Evolutionary conservation across 2,113 vertebrate genomes (phyloP), one percentile per base, ranked within the genome.

Genomic region (Pterophyllum scalare): DNA sequence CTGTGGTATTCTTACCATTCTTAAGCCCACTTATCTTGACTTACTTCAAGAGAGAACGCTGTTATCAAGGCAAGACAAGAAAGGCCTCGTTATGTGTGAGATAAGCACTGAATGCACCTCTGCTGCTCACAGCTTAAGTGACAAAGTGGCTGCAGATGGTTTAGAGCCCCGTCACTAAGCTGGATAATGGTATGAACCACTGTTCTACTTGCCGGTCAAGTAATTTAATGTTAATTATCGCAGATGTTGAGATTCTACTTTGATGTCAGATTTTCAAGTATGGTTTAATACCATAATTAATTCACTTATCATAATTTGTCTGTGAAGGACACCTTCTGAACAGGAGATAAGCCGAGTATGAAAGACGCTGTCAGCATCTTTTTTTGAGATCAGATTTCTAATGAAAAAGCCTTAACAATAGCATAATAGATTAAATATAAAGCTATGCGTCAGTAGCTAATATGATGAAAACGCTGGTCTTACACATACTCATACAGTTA

Each of bases 71-170:
- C 40, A 80, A 65, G 24, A 81, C 20, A 70, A 76, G 17, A 26
- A 54, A 43, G 12, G 62, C 2, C 2, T 15, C 17, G 2, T n/a
- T 31, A 19, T 62, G 24, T 72, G 59, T 38, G 52, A 78, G 7
- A 40, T 75, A 60, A 79, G 83, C 38, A 52, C 22, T 76, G n/a
- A 79, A 60, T 52, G 6, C 3, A 35, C 61, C 74, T 54, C 40
- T 79, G 20, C 26, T 67, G 57, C 49, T 67, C 35, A 22, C 19
- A 74, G 24, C 13, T 52, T 33, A 54, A 79, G 11, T 46, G 24
- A 77, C 9, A 79, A 76, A 35, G 61, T 75, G 22, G 49, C 72
- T 82, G 74, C 88, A 88, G 79, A 84, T 85, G 79, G 77, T 77
- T 84, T 46, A 49, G 57, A 79, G 59, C n/a, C 8, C 52, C 75